phyloP scores from a whole-genome alignment of 2,797 vertebrate genomes.

The Pitangus sulphuratus region DNA sequence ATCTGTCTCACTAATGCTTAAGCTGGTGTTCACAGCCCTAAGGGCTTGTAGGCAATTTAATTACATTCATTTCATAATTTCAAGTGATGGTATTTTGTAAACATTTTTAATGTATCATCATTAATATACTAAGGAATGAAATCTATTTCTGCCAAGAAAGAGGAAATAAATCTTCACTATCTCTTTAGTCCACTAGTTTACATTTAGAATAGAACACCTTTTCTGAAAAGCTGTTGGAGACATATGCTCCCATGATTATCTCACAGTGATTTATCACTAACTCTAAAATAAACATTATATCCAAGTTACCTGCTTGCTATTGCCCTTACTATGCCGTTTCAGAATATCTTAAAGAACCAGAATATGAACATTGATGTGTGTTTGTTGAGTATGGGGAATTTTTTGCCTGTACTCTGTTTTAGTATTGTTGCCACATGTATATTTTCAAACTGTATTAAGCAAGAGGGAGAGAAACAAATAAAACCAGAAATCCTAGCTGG shows the following conservation, averaged over 20 bases:
- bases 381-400: neutral
- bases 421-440: neutral
- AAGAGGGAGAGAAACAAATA: neutral
- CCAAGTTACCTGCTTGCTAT: slow-evolving; percentile 47
- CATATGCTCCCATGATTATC: slow-evolving; percentile 73
- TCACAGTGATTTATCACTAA: slow-evolving; percentile 73
- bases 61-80: slow-evolving; percentile 71
- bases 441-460: neutral
- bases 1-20: slow-evolving; percentile 71
- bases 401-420: neutral
- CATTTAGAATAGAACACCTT: slow-evolving; percentile 63
- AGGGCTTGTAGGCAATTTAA: slow-evolving; percentile 67
- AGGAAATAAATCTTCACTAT: slow-evolving; percentile 78
- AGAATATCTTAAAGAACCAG: slow-evolving; percentile 41
- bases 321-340: slow-evolving; percentile 38
- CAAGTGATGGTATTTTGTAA: slow-evolving; percentile 72
- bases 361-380: neutral
- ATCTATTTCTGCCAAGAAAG: slow-evolving; percentile 71
- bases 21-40: slow-evolving; percentile 33
- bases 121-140: slow-evolving; percentile 76
- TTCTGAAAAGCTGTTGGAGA: slow-evolving; percentile 74
- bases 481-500: neutral
- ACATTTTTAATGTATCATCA: slow-evolving; percentile 75
- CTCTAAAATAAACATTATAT: slow-evolving; percentile 65
- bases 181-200: slow-evolving; percentile 73